Percentiles rank a stretch among this genome's conserved stretches.
Evolutionary conservation across 2,113 vertebrate genomes (phyloP).

Genomic region (Empidonax traillii): DNA sequence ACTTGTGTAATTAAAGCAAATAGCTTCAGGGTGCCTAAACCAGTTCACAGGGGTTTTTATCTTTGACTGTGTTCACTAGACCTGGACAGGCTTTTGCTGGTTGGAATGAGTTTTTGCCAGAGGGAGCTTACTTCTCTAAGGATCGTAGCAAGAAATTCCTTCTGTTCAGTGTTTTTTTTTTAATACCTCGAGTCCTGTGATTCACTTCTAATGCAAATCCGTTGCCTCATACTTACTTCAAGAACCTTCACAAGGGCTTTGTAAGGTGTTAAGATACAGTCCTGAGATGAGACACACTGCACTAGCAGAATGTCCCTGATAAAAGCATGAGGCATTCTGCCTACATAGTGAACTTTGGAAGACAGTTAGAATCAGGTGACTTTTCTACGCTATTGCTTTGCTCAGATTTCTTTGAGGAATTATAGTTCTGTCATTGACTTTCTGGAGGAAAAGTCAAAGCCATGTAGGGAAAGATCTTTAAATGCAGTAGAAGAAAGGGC

Average conservation of each 20-base stretch:
- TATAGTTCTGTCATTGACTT: background rate
- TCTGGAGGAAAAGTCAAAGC: background rate
- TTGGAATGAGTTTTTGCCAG: constrained; percentile 16
- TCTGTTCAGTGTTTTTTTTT: background rate
- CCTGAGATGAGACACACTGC: background rate
- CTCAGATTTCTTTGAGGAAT: background rate
- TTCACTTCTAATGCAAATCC: background rate
- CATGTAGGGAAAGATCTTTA: background rate
- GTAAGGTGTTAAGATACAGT: background rate
- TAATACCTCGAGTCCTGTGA: background rate
- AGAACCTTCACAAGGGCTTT: background rate
- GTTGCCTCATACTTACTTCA: background rate
- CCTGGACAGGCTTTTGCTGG: constrained; percentile 32
- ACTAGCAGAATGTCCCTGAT: background rate
- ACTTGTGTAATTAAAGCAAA: constrained; percentile 16
- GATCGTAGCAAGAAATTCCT: background rate
- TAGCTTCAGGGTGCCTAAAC: constrained; percentile 35
- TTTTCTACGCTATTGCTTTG: background rate
- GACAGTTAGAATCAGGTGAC: background rate
- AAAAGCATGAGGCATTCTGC: background rate
- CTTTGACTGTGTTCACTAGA: background rate
- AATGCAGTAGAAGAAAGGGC: background rate
- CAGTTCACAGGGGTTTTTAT: constrained; percentile 31
- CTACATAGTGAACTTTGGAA: background rate
- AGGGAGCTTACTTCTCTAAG: background rate